These are phyloP conservation scores for Emydocephalus ijimae DNA, from an alignment of 2,113 vertebrate species.

Conservation along the genomic window DNA sequence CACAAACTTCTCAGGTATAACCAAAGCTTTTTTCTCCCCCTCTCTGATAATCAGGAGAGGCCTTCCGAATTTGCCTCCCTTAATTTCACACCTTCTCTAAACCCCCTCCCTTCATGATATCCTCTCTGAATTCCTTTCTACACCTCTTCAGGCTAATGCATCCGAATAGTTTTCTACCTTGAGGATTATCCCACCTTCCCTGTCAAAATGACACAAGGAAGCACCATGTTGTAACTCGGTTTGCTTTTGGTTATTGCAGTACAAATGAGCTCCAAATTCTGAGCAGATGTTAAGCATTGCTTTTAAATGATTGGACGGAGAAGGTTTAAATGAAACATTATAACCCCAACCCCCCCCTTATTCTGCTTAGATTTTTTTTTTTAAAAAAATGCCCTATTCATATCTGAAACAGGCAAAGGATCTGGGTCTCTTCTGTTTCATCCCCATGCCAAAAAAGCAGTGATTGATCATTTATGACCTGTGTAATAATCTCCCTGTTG, in stretches of 20 bases:
- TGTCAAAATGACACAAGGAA: background rate
- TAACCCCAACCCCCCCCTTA: background rate
- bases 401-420: background rate
- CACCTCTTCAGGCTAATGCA: background rate
- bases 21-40: fast-evolving
- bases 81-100: background rate
- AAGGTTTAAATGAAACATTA: background rate
- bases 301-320: background rate
- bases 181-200: background rate
- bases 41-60: too few species aligned
- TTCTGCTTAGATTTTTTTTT: background rate
- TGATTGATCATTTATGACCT: background rate
- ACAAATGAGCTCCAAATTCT: background rate
- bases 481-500: background rate
- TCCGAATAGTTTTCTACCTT: background rate
- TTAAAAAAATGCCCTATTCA: background rate
- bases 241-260: background rate
- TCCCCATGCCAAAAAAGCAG: background rate
- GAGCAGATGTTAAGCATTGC: background rate
- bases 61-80: background rate
- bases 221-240: background rate
- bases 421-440: background rate
- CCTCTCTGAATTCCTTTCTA: background rate
- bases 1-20: constrained; percentile 93
- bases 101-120: background rate